Percentiles rank a stretch among this genome's conserved stretches.
Conservation (phyloP, 2,113 vertebrate species). For the Engystomops pustulosus region DNA sequence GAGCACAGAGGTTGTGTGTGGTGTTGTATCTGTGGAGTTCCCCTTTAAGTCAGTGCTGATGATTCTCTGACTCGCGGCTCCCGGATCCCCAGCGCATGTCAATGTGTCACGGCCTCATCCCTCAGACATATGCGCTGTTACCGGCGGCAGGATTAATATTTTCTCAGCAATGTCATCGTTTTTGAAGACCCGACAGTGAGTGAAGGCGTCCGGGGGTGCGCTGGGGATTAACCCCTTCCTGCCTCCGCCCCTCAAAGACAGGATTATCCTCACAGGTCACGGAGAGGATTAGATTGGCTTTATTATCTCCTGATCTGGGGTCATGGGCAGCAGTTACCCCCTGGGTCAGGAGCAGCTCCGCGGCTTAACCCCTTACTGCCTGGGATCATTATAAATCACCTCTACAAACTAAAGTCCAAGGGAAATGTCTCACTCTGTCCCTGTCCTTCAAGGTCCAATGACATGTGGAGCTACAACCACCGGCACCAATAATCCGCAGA, state of each 20-base stretch:
- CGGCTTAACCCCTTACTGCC: not conserved
- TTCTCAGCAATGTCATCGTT: conserved; percentile 23
- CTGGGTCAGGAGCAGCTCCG: too few relatives aligned
- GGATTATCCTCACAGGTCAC: conserved; percentile 11
- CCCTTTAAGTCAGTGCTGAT: too few relatives aligned
- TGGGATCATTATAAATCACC: not conserved
- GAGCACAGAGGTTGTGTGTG: too few relatives aligned
- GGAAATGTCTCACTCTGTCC: not conserved
- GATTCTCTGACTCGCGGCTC: too few relatives aligned
- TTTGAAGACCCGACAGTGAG: conserved; percentile 6
- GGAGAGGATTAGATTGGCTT: not conserved
- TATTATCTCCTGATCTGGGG: not conserved
- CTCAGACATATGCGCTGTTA: conserved; percentile 17
- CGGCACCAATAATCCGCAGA: too few relatives aligned
- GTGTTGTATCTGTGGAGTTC: too few relatives aligned
- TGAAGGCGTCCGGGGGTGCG: not conserved
- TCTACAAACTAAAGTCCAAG: not conserved
- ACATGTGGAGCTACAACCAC: too few relatives aligned
- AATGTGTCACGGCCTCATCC: not conserved
- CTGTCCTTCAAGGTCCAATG: not conserved
- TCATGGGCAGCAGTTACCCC: not conserved
- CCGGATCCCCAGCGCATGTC: not conserved
- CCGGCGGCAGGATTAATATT: conserved; percentile 1
- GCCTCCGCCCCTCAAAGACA: not conserved
- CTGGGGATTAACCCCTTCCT: conserved; percentile 25